Conservation (phyloP, 2,888 invertebrate species). For the Troilus luridus region DNA sequence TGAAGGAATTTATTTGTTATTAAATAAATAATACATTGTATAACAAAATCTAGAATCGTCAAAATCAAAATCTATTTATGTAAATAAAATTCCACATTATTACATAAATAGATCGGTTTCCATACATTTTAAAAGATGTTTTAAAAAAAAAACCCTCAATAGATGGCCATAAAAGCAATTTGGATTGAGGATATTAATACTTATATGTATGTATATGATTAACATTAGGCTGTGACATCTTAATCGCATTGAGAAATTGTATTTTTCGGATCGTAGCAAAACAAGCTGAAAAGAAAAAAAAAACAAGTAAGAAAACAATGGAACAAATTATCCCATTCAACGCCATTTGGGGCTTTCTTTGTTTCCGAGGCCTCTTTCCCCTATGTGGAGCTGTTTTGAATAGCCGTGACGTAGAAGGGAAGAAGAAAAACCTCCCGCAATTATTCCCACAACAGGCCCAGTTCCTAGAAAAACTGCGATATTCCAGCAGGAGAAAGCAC, state of each 20-base stretch:
- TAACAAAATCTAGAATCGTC: too few species aligned
- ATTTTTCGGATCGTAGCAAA: neutral
- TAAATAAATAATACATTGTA: too few species aligned
- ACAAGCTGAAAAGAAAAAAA: neutral
- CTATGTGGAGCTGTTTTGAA: slow-evolving; percentile 44
- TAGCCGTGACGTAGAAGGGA: slow-evolving; percentile 36
- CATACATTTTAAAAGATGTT: too few species aligned
- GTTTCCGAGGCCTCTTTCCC: slow-evolving; percentile 3
- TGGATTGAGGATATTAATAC: too few species aligned
- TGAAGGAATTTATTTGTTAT: too few species aligned
- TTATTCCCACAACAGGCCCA: slow-evolving; percentile 37
- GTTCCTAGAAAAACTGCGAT: slow-evolving; percentile 12
- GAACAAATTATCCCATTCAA: slow-evolving; percentile 1
- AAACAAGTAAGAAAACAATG: neutral
- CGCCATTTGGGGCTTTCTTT: slow-evolving; percentile 6
- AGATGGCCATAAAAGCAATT: too few species aligned
- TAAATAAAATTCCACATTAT: too few species aligned
- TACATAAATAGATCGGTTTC: too few species aligned
- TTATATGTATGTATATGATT: neutral
- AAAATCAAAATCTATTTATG: too few species aligned
- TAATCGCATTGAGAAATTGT: neutral
- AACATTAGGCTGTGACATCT: neutral
- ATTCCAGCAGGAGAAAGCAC: slow-evolving; percentile 16
- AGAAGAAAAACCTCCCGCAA: slow-evolving; percentile 28
- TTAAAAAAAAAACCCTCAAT: too few species aligned